These are phyloP conservation scores for Isotomurus palustris DNA, from an alignment of 2,888 invertebrate species.

Conservation along the genomic window DNA sequence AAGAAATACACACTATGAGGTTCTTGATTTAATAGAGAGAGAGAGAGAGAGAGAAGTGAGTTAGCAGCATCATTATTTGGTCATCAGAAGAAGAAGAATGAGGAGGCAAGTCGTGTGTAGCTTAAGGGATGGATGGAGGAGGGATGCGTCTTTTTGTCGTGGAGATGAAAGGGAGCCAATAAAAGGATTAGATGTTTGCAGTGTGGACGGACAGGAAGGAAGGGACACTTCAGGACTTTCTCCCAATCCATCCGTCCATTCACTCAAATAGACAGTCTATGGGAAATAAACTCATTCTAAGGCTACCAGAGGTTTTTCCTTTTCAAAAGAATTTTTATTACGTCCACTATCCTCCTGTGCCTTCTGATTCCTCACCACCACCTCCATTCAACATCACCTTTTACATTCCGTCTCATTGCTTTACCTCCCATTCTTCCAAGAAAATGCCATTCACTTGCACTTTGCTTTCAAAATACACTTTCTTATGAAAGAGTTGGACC, in stretches of 20 bases:
- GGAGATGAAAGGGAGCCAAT: constrained; percentile 5
- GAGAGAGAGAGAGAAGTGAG: too few species aligned
- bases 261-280: not conserved
- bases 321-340: constrained; percentile 9
- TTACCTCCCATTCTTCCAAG: not conserved
- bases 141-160: too few species aligned
- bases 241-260: not conserved
- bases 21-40: too few species aligned
- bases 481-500: too few species aligned
- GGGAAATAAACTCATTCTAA: not conserved
- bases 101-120: too few species aligned
- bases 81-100: too few species aligned
- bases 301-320: not conserved
- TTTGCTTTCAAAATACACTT: too few species aligned
- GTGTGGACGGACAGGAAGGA: constrained; percentile 1
- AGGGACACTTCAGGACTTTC: not conserved
- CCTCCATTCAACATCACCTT: constrained; percentile 1
- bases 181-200: constrained; percentile 10
- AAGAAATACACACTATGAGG: too few species aligned
- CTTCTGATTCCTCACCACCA: constrained; percentile 1
- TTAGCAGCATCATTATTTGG: too few species aligned
- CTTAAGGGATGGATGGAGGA: too few species aligned
- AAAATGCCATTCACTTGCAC: not conserved
- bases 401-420: not conserved
- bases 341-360: not conserved